Evolutionary conservation across 2,113 vertebrate species (phyloP), one percentile per base, ranked within the genome.

Genomic region (Irena cyanogastra): DNA sequence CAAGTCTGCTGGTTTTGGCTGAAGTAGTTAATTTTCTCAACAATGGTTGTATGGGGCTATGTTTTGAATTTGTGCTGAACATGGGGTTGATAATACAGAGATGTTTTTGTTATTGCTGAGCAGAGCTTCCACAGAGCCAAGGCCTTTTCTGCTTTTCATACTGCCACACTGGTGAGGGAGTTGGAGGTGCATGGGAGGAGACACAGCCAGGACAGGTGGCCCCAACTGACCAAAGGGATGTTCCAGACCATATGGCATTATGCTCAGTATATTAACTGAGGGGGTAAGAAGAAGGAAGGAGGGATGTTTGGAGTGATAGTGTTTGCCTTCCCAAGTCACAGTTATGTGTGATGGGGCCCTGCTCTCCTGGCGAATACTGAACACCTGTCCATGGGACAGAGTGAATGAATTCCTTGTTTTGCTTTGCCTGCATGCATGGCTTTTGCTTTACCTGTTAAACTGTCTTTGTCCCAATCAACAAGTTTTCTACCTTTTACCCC

Each of bases 91-190:
- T 60, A 31, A 68, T 6, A 6, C 0, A 60, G 33, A 60, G 27
- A 4, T 35, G 11, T 1, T 68, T 77, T 77, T 37, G 17, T 44
- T 33, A 16, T 12, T 44, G 21, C 21, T 68, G 21, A 44, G 44
- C 17, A 18, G 17, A 11, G 11, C 17, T 52, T 12, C 14, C 27
- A 19, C 45, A 77, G 37, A 77, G 33, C 22, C 83, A 69, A 45
- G 28, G 18, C 45, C 37, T 52, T 60, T 52, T 33, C 63, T 31
- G 14, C 33, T 68, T 68, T 44, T 19, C 1, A 0, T 33, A 10
- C 2, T 22, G 33, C 27, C 22, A 44, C 0, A 0, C 16, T 60
- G 15, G 33, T 2, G 5, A 68, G 37, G 12, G n/a, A 27, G 11
- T 8, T 27, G 21, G 26, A 26, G 6, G 3, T 31, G 11, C 17